Base-by-base conservation (phyloP, 1,140 invertebrate species). In the Pseudobourletiella spinata region DNA sequence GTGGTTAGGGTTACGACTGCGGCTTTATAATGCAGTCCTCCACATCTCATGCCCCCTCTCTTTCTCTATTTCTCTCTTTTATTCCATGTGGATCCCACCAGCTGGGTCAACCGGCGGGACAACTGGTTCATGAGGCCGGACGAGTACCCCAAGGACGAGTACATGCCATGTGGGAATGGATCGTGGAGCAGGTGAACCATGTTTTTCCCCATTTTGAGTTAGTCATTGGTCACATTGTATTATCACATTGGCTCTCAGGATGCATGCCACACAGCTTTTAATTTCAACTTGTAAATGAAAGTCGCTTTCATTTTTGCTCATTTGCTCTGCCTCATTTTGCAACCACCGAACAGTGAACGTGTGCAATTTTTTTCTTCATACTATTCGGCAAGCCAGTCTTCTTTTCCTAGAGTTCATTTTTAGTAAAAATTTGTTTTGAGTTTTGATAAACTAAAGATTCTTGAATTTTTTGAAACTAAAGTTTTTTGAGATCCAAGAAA, bases 131-230 rank as follows among this genome's bases (percentile, higher is more conserved):
- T 51, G 48, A 24, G 48, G 22, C 25, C 25, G 48, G 48, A 64
- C 24, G 54, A 51, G 8, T 70, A 67, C 60, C 68, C 68, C 35
- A 57, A 44, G 48, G 68, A 66, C 1, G 65, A 66, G 43, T 63
- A 57, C 42, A 61, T 67, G 29, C 61, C 66, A n/a, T 72, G 71
- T 57, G 65, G 58, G 6, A 71, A 70, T 59, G 64, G 63, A 22
- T 59, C 61, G 14, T 55, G 59, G n/a, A 54, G 35, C 20, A 46
- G 65, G 64, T 62, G 62, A 55, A n/a, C n/a, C n/a, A n/a, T n/a
- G n/a, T n/a, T n/a, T n/a, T n/a, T n/a, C n/a, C 11, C 35, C 14
- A 14, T 18, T 18, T 42, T 14, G 11, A 42, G 18, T 42, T 14
- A 14, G 14, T 18, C n/a, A n/a, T n/a, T n/a, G n/a, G n/a, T n/a